These are phyloP conservation scores for Apamea epomidion DNA, from an alignment of 2,888 invertebrate species.

Conservation along the genomic window DNA sequence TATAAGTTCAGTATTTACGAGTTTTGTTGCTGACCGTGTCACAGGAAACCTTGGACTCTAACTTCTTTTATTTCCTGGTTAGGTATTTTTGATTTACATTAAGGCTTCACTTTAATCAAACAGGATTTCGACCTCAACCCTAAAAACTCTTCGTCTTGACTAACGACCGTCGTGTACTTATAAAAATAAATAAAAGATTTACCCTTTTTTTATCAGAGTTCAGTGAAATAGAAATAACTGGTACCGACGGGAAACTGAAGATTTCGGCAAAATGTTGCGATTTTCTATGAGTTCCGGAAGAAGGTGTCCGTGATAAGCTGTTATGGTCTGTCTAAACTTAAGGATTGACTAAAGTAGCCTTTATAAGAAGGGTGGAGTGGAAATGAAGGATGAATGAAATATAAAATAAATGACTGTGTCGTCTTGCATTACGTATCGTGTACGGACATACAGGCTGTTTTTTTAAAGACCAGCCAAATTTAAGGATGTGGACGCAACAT, in stretches of 20 bases:
- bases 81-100: background rate
- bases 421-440: background rate
- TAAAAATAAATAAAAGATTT: constrained; percentile 38
- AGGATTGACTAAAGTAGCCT: constrained; percentile 7
- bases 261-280: constrained; percentile 7
- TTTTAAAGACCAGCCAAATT: no score
- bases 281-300: background rate
- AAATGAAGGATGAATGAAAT: background rate
- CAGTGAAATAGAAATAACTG: constrained; percentile 40
- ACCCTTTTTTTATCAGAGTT: constrained; percentile 41
- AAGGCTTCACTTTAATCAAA: background rate
- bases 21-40: background rate
- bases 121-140: background rate
- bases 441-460: no score
- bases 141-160: constrained; percentile 11
- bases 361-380: background rate
- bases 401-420: background rate
- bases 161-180: constrained; percentile 28
- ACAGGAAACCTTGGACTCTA: background rate
- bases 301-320: background rate
- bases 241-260: constrained; percentile 4
- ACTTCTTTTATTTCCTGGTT: background rate
- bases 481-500: no score
- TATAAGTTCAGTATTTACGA: background rate
- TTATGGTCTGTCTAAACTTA: constrained; percentile 9